These are phyloP conservation scores for Podiceps cristatus DNA, from an alignment of 2,113 vertebrate species.

Conservation along the genomic window DNA sequence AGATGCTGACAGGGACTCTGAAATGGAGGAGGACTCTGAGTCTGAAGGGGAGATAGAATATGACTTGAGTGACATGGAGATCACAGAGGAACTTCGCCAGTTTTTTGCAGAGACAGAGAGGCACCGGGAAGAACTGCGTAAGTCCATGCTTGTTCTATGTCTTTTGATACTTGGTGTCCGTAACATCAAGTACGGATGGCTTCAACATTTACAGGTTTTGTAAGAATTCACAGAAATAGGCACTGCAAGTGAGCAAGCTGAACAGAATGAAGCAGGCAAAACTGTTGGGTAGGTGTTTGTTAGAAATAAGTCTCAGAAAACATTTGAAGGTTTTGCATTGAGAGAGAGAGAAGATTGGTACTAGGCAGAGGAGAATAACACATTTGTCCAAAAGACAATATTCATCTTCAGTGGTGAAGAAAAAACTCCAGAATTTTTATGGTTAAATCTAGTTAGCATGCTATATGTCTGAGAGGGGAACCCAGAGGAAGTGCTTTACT, in stretches of 20 bases:
- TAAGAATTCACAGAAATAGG: background rate
- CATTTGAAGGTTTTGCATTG: background rate
- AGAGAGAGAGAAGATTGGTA: background rate
- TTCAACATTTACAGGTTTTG: background rate
- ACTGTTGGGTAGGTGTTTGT: background rate
- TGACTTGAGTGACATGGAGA: conserved; percentile 94
- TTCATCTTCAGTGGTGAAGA: background rate
- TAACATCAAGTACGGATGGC: background rate
- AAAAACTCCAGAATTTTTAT: background rate
- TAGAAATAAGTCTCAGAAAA: background rate
- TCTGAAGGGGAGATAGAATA: conserved; percentile 82
- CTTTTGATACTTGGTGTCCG: background rate
- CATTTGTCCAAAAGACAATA: background rate
- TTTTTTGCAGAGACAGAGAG: conserved; percentile 91
- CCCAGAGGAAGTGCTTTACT: conserved; percentile 33
- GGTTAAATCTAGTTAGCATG: background rate
- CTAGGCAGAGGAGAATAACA: background rate
- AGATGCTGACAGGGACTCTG: background rate
- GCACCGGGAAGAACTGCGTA: conserved; percentile 90
- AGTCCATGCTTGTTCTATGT: conserved; percentile 48
- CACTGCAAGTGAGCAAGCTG: background rate
- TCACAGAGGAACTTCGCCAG: conserved; percentile 93
- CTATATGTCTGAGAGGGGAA: background rate
- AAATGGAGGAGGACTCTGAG: conserved; percentile 45
- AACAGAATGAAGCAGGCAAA: background rate